These are phyloP conservation scores for Sylvilagus bachmani DNA, from an alignment of 2,113 vertebrate genomes.

Conservation along the genomic window DNA sequence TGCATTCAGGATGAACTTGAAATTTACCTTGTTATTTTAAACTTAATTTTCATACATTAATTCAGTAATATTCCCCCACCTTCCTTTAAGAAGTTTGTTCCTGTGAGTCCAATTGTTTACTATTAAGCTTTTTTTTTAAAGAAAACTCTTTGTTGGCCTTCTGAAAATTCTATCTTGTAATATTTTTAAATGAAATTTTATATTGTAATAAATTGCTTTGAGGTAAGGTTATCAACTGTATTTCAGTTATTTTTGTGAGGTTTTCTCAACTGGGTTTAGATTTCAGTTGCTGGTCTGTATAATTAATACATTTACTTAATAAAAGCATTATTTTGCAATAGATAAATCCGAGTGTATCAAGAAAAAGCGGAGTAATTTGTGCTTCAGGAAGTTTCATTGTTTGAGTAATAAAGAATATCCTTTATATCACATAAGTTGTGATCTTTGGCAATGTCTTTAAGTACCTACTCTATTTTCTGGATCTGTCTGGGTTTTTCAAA, in stretches of 20 bases:
- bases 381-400: background rate
- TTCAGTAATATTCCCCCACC: background rate
- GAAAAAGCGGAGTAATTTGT: background rate
- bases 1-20: background rate
- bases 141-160: conserved; percentile 21
- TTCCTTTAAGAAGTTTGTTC: background rate
- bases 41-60: background rate
- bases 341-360: conserved; percentile 1
- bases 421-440: background rate
- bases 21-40: background rate
- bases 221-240: background rate
- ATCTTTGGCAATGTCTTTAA: background rate
- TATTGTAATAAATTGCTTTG: conserved; percentile 5
- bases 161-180: background rate
- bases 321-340: conserved; percentile 1
- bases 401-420: background rate
- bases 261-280: background rate
- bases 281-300: conserved; percentile 11
- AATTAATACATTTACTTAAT: background rate
- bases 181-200: background rate
- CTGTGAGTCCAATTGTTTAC: background rate
- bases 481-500: background rate
- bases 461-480: background rate
- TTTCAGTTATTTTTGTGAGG: conserved; percentile 23
- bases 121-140: conserved; percentile 7